phyloP scores from a whole-genome alignment of 2,888 invertebrate genomes.

The Trichogramma evanescens region DNA sequence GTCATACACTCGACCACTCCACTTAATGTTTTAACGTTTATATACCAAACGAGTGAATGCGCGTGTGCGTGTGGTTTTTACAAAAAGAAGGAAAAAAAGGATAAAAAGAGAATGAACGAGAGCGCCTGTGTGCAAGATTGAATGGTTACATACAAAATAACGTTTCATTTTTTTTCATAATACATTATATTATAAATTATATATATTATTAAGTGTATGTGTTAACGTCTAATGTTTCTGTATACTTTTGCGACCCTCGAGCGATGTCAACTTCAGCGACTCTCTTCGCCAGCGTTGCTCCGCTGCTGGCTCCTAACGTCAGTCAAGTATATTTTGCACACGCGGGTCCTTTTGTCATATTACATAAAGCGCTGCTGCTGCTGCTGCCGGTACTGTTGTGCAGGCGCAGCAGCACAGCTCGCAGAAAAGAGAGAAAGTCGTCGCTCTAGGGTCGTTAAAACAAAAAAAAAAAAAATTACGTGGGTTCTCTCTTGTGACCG shows the following conservation, averaged over 20 bases:
- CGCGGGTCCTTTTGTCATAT: background rate
- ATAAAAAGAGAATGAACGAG: background rate
- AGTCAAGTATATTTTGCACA: background rate
- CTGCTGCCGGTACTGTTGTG: slow-evolving; percentile 19
- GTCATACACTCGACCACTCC: slow-evolving; percentile 45
- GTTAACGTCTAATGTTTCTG: slow-evolving; percentile 47
- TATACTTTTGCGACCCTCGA: slow-evolving; percentile 28
- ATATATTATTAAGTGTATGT: slow-evolving; percentile 42
- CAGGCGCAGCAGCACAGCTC: slow-evolving; percentile 22
- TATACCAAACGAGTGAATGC: slow-evolving; percentile 41
- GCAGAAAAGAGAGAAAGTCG: slow-evolving; percentile 22
- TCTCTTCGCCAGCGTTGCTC: background rate
- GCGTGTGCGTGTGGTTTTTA: slow-evolving; percentile 38
- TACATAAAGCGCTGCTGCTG: slow-evolving; percentile 20
- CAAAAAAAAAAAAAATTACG: slow-evolving; percentile 17
- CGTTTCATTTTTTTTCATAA: slow-evolving; percentile 35
- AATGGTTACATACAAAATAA: slow-evolving; percentile 21
- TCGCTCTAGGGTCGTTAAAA: slow-evolving; percentile 22
- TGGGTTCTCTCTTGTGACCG: slow-evolving; percentile 44
- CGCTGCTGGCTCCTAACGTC: background rate
- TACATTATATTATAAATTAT: too few relatives aligned
- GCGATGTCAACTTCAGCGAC: slow-evolving; percentile 12
- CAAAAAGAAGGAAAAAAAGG: background rate
- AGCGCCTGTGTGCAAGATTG: slow-evolving; percentile 20
- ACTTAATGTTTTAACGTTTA: slow-evolving; percentile 32